phyloP scores from a whole-genome alignment of 2,113 vertebrate genomes.

The Paramisgurnus dabryanus region DNA sequence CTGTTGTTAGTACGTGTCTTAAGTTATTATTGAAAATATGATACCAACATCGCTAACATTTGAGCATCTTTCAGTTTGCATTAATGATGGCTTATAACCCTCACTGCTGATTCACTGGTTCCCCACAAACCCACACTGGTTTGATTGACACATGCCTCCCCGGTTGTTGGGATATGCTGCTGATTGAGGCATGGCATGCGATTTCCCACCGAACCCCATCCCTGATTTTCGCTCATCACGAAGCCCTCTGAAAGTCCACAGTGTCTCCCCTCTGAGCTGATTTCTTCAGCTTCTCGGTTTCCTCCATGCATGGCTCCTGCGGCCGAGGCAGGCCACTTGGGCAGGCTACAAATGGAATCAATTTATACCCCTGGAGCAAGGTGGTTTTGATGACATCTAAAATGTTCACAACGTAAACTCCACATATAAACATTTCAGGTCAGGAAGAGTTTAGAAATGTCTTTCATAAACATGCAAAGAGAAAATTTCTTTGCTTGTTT shows the following conservation, averaged over 20 bases:
- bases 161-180: conserved; percentile 33
- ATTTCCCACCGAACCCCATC: conserved; percentile 42
- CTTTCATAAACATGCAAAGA: conserved; percentile 62
- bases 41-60: conserved; percentile 13
- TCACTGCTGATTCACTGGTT: conserved; percentile 27
- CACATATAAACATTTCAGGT: conserved; percentile 67
- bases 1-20: background rate
- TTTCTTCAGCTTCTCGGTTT: conserved; percentile 49
- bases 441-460: conserved; percentile 66
- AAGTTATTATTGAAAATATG: background rate
- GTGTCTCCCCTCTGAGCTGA: conserved; percentile 36
- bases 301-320: conserved; percentile 25
- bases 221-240: conserved; percentile 50
- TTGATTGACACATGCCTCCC: conserved; percentile 52
- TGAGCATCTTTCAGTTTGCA: conserved; percentile 15
- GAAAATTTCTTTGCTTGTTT: conserved; percentile 37
- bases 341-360: conserved; percentile 62
- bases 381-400: conserved; percentile 65
- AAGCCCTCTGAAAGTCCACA: conserved; percentile 36
- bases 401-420: conserved; percentile 65
- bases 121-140: conserved; percentile 19
- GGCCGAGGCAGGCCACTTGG: conserved; percentile 22
- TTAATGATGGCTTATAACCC: conserved; percentile 15
- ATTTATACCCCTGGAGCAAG: conserved; percentile 61
- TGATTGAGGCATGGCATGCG: conserved; percentile 54